These are phyloP conservation scores for Danio jaintianensis DNA, from an alignment of 2,797 vertebrate genomes.

Conservation along the genomic window DNA sequence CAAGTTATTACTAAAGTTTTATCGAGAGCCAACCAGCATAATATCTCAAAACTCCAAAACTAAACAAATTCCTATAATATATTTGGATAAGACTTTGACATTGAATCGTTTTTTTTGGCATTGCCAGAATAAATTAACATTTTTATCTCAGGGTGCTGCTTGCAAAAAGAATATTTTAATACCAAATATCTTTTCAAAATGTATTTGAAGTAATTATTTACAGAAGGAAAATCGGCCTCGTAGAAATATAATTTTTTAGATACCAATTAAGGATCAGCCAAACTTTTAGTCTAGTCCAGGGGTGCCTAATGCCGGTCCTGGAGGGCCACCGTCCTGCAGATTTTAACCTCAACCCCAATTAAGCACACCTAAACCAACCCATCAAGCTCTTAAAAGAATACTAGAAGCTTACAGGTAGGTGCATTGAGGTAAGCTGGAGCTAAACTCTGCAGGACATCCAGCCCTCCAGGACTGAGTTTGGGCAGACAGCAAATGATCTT, in stretches of 20 bases:
- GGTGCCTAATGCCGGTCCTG: no score
- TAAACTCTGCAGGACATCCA: no score
- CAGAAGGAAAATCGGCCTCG: not conserved
- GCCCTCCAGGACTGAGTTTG: no score
- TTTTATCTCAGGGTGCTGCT: not conserved
- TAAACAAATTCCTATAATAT: not conserved
- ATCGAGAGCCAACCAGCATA: not conserved
- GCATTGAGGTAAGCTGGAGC: no score
- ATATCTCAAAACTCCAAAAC: not conserved
- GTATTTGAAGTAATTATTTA: constrained; percentile 1
- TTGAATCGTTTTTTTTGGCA: not conserved
- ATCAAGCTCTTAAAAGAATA: no score
- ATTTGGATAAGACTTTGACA: not conserved
- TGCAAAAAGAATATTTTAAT: not conserved
- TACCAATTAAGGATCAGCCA: not conserved
- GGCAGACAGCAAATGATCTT: not conserved
- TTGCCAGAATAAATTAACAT: not conserved
- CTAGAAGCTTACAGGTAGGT: no score
- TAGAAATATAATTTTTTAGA: not conserved
- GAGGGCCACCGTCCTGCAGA: no score
- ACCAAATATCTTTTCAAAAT: not conserved
- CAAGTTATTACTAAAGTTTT: not conserved
- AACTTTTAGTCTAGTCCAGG: not conserved
- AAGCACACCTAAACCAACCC: no score
- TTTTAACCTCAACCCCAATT: no score